Percentiles rank a stretch among this genome's conserved stretches.
Conservation (phyloP, 1,140 invertebrate genomes). For the Ladona fulva region DNA sequence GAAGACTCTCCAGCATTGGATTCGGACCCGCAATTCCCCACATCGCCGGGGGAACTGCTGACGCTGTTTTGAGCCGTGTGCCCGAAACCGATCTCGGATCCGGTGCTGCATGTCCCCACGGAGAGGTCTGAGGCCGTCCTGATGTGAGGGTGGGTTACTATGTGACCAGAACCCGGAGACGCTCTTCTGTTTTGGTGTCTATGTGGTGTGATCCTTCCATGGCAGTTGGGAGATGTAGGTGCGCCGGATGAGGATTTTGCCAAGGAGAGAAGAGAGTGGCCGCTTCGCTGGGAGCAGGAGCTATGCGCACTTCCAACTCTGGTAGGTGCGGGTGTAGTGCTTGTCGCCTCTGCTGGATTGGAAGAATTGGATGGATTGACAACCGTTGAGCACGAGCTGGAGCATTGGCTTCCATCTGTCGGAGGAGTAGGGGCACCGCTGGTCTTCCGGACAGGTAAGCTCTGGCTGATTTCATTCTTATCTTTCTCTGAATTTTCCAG, state of each 20-base stretch:
- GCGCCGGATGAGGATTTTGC: neutral
- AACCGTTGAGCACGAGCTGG: constrained; percentile 71
- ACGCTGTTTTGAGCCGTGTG: constrained; percentile 73
- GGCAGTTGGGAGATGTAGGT: neutral
- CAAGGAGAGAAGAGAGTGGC: neutral
- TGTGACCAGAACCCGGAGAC: constrained; percentile 70
- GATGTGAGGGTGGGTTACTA: constrained; percentile 59
- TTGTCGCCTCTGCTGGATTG: neutral
- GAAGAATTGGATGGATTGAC: constrained; percentile 36
- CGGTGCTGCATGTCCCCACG: constrained; percentile 40
- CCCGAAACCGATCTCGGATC: constrained; percentile 67
- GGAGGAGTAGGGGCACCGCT: constrained; percentile 31
- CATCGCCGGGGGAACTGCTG: neutral
- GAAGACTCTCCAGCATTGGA: neutral
- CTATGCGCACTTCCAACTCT: neutral
- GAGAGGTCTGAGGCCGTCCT: neutral
- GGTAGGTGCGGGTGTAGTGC: neutral
- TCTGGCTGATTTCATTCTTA: constrained; percentile 21
- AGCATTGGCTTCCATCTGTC: constrained; percentile 62
- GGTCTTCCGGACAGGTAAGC: neutral
- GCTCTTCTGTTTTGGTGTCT: constrained; percentile 39
- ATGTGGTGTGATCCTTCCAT: neutral
- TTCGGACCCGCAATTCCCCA: neutral
- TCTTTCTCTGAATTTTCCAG: constrained; percentile 20
- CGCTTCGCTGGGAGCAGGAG: neutral